Percentiles rank a stretch among this genome's conserved stretches.
Evolutionary conservation across 2,113 vertebrate species (phyloP).

Genomic region (Phalacrocorax aristotelis): DNA sequence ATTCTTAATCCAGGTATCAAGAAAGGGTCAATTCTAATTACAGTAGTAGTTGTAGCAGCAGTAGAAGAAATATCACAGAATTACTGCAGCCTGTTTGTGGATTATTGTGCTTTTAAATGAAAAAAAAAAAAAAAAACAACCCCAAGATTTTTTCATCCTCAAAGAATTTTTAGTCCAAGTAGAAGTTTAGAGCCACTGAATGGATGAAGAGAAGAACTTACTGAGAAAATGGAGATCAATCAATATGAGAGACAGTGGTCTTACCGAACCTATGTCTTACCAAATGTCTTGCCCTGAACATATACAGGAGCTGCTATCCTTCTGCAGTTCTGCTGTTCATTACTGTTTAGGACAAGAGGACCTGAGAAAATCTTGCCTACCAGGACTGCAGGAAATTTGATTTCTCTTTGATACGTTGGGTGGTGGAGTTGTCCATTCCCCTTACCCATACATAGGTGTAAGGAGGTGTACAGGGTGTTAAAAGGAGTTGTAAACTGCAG

Average conservation of each 20-base stretch:
- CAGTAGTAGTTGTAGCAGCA: neutral
- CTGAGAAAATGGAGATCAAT: neutral
- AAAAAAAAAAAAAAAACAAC: neutral
- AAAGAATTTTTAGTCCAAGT: neutral
- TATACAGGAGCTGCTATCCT: neutral
- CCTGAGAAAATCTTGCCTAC: neutral
- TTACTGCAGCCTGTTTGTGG: neutral
- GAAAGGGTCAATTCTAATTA: neutral
- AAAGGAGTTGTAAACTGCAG: neutral
- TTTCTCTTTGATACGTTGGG: neutral
- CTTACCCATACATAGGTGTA: neutral
- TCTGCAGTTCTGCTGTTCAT: neutral
- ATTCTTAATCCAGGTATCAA: neutral
- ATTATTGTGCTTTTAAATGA: neutral
- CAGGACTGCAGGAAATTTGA: neutral
- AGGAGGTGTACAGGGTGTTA: too few relatives aligned
- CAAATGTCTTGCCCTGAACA: neutral
- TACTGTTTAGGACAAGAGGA: neutral
- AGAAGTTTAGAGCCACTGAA: neutral
- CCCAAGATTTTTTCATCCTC: neutral
- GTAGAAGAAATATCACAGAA: neutral
- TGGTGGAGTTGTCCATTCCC: neutral
- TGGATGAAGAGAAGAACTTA: neutral
- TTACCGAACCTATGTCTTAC: neutral
- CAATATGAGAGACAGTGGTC: neutral